phyloP scores from a whole-genome alignment of 2,888 invertebrate species.

The Microctonus brassicae region DNA sequence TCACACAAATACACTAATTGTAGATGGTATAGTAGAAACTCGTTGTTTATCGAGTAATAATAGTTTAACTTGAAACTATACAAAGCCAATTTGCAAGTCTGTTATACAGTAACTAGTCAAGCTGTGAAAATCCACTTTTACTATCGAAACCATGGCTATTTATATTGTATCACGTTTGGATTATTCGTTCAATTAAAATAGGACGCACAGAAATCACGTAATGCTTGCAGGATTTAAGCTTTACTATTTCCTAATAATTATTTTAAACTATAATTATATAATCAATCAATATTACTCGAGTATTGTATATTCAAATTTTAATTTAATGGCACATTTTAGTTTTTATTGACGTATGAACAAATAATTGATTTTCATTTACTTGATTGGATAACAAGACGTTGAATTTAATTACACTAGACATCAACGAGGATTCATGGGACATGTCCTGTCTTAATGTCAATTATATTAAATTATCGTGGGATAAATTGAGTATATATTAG shows the following conservation, averaged over 20 bases:
- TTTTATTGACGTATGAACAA: no score
- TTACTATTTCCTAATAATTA: neutral
- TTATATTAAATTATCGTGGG: constrained; percentile 16
- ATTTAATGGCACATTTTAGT: no score
- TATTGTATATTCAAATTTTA: neutral
- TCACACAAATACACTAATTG: constrained; percentile 24
- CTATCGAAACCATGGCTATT: neutral
- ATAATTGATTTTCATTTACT: neutral
- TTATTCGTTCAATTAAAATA: constrained; percentile 25
- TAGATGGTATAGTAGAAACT: constrained; percentile 32
- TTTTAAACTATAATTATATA: no score
- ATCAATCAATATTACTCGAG: no score
- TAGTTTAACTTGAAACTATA: constrained; percentile 50
- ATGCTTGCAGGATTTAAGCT: neutral
- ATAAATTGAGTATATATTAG: neutral
- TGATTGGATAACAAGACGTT: neutral
- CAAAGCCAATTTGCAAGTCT: constrained; percentile 55
- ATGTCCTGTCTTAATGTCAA: neutral
- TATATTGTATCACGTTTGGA: neutral
- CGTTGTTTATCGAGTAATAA: constrained; percentile 46
- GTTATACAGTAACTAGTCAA: constrained; percentile 47
- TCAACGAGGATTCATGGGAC: neutral
- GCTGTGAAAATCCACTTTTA: constrained; percentile 36
- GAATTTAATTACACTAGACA: constrained; percentile 5
- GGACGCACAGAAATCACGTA: neutral